These are phyloP conservation scores for Galbula dea DNA, from an alignment of 2,113 vertebrate species.

Conservation along the genomic window DNA sequence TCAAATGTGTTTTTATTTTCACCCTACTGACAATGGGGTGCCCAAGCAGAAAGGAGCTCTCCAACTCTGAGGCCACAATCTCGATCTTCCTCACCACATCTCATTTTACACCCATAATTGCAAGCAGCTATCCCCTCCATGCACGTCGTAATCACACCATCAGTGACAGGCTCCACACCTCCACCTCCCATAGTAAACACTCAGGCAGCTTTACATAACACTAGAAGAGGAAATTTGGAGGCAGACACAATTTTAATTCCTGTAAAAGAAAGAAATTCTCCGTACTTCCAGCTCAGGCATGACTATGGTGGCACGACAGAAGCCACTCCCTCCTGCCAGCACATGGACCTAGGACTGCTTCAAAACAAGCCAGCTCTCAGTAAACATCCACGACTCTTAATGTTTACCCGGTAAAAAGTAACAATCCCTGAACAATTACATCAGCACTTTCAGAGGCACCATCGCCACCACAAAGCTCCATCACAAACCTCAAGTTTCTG, in stretches of 20 bases:
- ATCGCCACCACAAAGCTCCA: neutral
- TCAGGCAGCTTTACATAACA: neutral
- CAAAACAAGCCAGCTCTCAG: neutral
- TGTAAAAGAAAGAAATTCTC: neutral
- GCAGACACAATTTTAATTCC: neutral
- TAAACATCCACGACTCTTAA: neutral
- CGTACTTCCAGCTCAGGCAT: neutral
- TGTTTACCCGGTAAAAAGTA: neutral
- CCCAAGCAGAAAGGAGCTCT: fast-evolving
- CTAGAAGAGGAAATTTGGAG: neutral
- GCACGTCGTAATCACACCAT: fast-evolving
- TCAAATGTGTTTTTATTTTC: neutral
- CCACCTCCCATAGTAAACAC: neutral
- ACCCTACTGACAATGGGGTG: neutral
- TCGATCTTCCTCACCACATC: neutral
- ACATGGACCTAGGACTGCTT: neutral
- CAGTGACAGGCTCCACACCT: neutral
- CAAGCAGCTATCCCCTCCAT: fast-evolving
- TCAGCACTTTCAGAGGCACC: neutral
- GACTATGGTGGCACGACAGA: neutral
- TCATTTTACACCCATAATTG: neutral
- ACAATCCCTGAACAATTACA: neutral
- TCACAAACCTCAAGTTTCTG: neutral
- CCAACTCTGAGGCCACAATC: neutral
- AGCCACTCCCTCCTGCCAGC: neutral